Base-by-base conservation (phyloP, 2,113 vertebrate genomes). In the Pan paniscus region DNA sequence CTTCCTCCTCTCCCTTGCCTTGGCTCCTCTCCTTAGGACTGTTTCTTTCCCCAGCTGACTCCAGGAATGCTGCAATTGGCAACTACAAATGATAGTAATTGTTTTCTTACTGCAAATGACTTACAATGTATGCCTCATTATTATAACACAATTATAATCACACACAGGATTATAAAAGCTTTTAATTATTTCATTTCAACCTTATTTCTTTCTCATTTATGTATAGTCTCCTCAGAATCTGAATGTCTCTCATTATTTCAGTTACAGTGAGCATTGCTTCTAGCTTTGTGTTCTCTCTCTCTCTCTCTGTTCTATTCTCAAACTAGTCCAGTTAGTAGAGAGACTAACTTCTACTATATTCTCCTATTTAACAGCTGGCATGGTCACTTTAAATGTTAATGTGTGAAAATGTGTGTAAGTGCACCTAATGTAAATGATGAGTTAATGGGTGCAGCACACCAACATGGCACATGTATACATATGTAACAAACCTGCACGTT, bases 131-230 rank as follows among this genome's bases (percentile, higher is more conserved):
- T 20, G 7, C 16, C 20, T 96, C 32, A 75, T 92, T 92, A 52
- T 32, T 87, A 12, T 14, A 83, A 52, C 50, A 46, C 25, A 25
- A 48, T 83, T 76, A 68, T 68, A 73, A 92, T 80, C 32, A 68
- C 72, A 32, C 0, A 23, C 9, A 91, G 55, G 7, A 75, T 67
- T 89, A 59, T n/a, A 50, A 90, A 87, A 76, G 18, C 85, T 30
- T 68, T 61, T 75, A 78, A 73, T 93, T 75, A 70, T 40, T 75
- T 96, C 52, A 82, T 89, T 95, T 95, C 79, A 94, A 64, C 50
- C 55, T 94, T 84, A 92, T 94, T 68, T 95, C 55, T 83, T 97
- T 75, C 59, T 70, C 68, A 1, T 14, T 6, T 30, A 38, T 61
- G 13, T 93, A 38, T 20, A 80, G 17, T 84, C 3, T 3, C 64